These are phyloP conservation scores for Microchrysa polita DNA, from an alignment of 2,888 invertebrate species.

Conservation along the genomic window DNA sequence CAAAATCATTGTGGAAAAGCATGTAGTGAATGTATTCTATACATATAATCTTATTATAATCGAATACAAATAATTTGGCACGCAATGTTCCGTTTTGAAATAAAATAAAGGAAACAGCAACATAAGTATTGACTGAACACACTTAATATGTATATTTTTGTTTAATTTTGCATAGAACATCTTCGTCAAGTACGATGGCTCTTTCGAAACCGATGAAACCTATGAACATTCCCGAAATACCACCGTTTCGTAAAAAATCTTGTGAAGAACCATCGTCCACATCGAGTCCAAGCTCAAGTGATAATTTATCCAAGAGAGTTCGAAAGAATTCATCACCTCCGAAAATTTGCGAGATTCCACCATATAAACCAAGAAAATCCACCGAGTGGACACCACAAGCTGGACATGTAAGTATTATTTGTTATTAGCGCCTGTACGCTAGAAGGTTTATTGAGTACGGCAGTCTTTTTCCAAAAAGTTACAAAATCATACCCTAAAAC, in stretches of 20 bases:
- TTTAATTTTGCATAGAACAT: slow-evolving; percentile 29
- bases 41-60: background rate
- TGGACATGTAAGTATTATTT: slow-evolving; percentile 59
- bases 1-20: too few relatives aligned
- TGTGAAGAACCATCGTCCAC: slow-evolving; percentile 47
- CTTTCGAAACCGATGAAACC: slow-evolving; percentile 62
- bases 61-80: slow-evolving; percentile 4
- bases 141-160: too few relatives aligned
- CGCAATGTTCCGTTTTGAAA: slow-evolving; percentile 10
- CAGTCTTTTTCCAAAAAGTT: too few relatives aligned
- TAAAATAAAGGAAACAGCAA: background rate
- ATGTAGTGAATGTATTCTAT: too few relatives aligned
- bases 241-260: slow-evolving; percentile 64
- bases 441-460: too few relatives aligned
- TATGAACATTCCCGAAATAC: slow-evolving; percentile 65
- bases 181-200: slow-evolving; percentile 52
- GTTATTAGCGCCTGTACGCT: too few relatives aligned
- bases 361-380: slow-evolving; percentile 69
- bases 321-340: slow-evolving; percentile 54
- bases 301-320: slow-evolving; percentile 46
- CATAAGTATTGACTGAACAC: too few relatives aligned
- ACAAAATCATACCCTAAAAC: too few relatives aligned
- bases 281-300: slow-evolving; percentile 48
- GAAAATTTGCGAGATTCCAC: slow-evolving; percentile 67
- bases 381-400: slow-evolving; percentile 66